Evolutionary conservation across 2,113 vertebrate genomes (phyloP).

Genomic region (Vidua chalybeata): DNA sequence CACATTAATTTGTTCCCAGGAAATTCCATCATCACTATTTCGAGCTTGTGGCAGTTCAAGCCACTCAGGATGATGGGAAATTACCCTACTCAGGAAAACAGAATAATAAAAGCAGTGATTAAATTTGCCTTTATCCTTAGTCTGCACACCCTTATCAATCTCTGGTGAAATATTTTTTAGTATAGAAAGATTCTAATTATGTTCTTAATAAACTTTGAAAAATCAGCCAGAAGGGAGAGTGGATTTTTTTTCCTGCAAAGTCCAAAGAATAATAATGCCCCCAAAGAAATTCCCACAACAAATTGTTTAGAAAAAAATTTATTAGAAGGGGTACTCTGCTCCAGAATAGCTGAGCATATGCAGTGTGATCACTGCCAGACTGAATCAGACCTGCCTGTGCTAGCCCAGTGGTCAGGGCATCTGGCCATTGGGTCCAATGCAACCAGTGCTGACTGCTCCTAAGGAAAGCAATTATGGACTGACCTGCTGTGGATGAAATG

Average conservation of each 20-base stretch:
- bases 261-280: background rate
- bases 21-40: slow-evolving; percentile 59
- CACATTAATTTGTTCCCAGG: slow-evolving; percentile 45
- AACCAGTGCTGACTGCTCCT: background rate
- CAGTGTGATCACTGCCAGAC: background rate
- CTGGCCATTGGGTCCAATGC: background rate
- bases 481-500: background rate
- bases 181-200: background rate
- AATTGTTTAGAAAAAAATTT: background rate
- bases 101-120: slow-evolving; percentile 32
- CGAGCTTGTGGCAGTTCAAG: background rate
- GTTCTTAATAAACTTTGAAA: background rate
- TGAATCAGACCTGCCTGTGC: background rate
- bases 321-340: background rate
- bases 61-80: slow-evolving; percentile 30
- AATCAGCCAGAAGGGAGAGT: background rate
- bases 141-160: background rate
- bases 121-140: slow-evolving; percentile 15
- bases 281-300: background rate
- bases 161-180: background rate
- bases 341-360: background rate
- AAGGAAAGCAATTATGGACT: background rate
- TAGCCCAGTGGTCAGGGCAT: background rate
- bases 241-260: background rate
- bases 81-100: slow-evolving; percentile 8